Base-by-base conservation (phyloP, 2,113 vertebrate species). In the Epinephelus fuscoguttatus region DNA sequence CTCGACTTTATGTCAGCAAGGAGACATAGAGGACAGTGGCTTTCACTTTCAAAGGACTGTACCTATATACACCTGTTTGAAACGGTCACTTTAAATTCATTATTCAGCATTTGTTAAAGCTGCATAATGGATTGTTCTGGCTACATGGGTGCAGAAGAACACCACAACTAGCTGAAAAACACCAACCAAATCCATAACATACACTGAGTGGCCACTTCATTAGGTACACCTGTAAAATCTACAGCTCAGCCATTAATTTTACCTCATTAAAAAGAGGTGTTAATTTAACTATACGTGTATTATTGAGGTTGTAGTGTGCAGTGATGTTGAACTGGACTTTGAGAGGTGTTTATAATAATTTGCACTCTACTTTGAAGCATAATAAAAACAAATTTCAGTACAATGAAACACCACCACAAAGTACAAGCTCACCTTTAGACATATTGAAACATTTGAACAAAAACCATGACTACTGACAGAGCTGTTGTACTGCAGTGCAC, bases 1-100 rank as follows among this genome's bases (percentile, higher is more conserved):
- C n/a, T 61, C 78, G 40, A 64, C 63, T 60, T 64, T 12, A 25
- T 77, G 70, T 50, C 68, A 53, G 57, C 49, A 19, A 79, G 61
- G 53, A 50, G 21, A 52, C 62, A 37, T n/a, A 49, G 49, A 84
- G 62, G 76, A 78, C 79, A 66, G 55, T 4, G 50, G 17, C 33
- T 79, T 25, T 64, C 14, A n/a, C 40, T 56, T 25, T 23, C 55
- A 63, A 8, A 40, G 23, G 23, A 47, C 17, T 17, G 0, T 9
- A 56, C 40, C 62, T 55, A 1, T 66, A 37, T 47, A 50, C 15
- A 19, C 27, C 11, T 53, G 15, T 62, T 53, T 37, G 49, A 64
- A 56, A 56, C 15, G 6, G 45, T 62, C n/a, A 3, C 66, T 60
- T 12, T 25, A 14, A 62, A 70, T 62, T 23, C 56, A 14, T 69